These are phyloP conservation scores for Scaptodrosophila latifasciaeformis DNA, from an alignment of 2,888 invertebrate genomes.

Conservation along the genomic window DNA sequence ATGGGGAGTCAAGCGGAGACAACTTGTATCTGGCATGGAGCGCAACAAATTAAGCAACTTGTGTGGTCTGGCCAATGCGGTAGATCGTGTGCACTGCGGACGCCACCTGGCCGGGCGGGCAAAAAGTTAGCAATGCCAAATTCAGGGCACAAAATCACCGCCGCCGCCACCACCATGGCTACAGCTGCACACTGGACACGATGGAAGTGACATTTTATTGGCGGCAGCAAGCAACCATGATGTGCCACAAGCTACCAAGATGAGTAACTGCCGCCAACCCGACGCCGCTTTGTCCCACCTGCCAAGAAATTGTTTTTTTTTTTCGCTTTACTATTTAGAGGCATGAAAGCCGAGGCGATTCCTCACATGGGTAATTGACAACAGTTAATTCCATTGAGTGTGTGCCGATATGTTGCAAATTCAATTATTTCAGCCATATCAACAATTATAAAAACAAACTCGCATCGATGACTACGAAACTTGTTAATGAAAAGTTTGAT, in stretches of 20 bases:
- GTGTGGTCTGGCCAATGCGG: conserved; percentile 58
- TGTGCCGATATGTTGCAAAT: conserved; percentile 55
- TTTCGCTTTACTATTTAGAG: conserved; percentile 54
- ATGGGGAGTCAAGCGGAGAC: conserved; percentile 64
- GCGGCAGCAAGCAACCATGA: conserved; percentile 33
- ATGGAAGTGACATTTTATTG: conserved; percentile 65
- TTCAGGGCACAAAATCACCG: conserved; percentile 43
- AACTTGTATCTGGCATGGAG: conserved; percentile 50
- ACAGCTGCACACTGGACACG: too few species aligned
- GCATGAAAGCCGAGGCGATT: conserved; percentile 60
- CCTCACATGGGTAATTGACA: conserved; percentile 63
- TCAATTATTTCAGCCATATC: conserved; percentile 45
- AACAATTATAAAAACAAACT: conserved; percentile 4
- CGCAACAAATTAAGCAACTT: conserved; percentile 66
- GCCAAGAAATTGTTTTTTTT: background rate
- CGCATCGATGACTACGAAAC: background rate
- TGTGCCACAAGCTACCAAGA: too few species aligned
- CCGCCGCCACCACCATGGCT: conserved; percentile 36
- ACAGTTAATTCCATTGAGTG: conserved; percentile 62
- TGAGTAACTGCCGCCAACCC: too few species aligned
- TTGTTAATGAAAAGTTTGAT: conserved; percentile 14
- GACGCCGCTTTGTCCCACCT: background rate
- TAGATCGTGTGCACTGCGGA: conserved; percentile 37
- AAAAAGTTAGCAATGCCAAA: conserved; percentile 44
- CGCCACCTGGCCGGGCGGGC: conserved; percentile 53